phyloP scores from a whole-genome alignment of 1,140 invertebrate species.

The Zaprionus ornatus region DNA sequence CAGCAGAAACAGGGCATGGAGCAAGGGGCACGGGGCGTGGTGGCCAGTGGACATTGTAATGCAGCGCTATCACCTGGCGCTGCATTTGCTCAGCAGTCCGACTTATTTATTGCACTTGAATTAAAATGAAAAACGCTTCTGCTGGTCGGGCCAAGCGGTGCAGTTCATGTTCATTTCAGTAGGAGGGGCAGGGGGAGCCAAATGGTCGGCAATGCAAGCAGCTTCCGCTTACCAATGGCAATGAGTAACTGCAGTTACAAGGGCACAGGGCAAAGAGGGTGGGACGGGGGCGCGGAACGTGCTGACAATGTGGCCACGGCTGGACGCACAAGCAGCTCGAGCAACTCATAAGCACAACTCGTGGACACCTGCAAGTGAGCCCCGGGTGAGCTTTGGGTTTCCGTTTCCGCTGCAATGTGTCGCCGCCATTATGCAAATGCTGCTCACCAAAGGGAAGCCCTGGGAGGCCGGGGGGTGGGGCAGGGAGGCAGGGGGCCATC shows the following conservation, averaged over 20 bases:
- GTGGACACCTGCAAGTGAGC: conserved; percentile 60
- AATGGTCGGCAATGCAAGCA: conserved; percentile 33
- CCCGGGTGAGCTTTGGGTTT: conserved; percentile 55
- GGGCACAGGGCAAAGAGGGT: neutral
- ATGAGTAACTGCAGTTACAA: conserved; percentile 22
- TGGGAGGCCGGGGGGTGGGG: too few species aligned
- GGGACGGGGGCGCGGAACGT: neutral
- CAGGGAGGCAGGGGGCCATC: neutral
- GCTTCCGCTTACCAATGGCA: conserved; percentile 60
- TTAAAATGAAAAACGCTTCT: conserved; percentile 63
- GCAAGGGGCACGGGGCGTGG: neutral
- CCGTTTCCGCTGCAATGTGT: conserved; percentile 77
- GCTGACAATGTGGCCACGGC: conserved; percentile 33
- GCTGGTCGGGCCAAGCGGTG: conserved; percentile 24
- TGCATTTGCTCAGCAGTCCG: conserved; percentile 42
- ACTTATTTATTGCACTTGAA: conserved; percentile 67
- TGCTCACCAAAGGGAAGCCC: neutral
- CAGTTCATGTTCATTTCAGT: conserved; percentile 40
- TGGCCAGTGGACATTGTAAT: conserved; percentile 37
- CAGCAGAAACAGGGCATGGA: neutral
- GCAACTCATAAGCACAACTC: conserved; percentile 71
- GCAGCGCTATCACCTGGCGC: conserved; percentile 46
- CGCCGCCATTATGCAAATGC: conserved; percentile 77
- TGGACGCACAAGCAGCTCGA: conserved; percentile 60
- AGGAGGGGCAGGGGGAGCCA: neutral